Conservation (phyloP, 35 echinoderm and acorn worm species). For the Anneissia japonica region DNA sequence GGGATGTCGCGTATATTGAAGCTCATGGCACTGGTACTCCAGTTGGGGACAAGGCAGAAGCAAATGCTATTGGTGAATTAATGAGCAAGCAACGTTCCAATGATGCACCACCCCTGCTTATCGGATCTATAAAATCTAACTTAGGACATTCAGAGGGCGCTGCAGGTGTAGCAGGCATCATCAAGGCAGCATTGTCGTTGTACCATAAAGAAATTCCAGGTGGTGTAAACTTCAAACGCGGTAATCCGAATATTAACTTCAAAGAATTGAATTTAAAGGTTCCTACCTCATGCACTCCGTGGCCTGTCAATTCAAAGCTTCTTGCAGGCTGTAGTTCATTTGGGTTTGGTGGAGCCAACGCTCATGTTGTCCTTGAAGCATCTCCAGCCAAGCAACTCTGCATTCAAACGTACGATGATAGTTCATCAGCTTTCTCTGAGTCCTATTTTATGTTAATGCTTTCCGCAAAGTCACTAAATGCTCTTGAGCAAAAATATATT, state of each 20-base stretch:
- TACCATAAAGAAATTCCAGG: background rate
- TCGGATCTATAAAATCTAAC: constrained; percentile 74
- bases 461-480: background rate
- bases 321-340: constrained; percentile 26
- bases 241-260: constrained; percentile 6
- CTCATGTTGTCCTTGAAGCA: constrained; percentile 23
- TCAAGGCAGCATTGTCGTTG: constrained; percentile 22
- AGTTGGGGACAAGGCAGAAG: constrained; percentile 44
- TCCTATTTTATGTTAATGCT: background rate
- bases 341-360: constrained; percentile 76
- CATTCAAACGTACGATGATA: background rate
- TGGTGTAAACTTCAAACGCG: background rate
- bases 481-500: background rate
- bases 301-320: background rate
- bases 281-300: background rate
- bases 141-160: constrained; percentile 71
- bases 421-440: too few relatives aligned
- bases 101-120: constrained; percentile 19
- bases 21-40: constrained; percentile 46
- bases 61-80: constrained; percentile 26
- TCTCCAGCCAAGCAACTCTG: background rate
- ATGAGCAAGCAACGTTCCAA: background rate
- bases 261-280: background rate
- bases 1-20: constrained; percentile 36
- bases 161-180: constrained; percentile 58